Percentiles rank a stretch among this genome's conserved stretches.
Conservation (phyloP, 2,888 invertebrate species). For the Cotesia congregata region DNA sequence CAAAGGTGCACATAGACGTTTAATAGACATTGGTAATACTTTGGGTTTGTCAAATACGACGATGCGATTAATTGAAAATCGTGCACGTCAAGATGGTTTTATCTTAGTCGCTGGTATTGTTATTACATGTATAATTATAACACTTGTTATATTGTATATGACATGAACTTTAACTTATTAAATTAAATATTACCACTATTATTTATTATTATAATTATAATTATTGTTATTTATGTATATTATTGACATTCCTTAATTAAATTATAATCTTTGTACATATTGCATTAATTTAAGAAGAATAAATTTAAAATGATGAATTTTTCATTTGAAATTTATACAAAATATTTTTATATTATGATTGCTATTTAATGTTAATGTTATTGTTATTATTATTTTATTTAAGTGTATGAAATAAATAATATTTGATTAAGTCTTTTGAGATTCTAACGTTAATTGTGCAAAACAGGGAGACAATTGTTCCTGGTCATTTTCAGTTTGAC, state of each 20-base stretch:
- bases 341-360: constrained; percentile 2
- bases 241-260: constrained; percentile 39
- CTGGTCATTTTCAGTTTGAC: constrained; percentile 52
- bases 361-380: not conserved
- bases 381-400: not conserved
- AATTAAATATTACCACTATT: not conserved
- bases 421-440: constrained; percentile 58
- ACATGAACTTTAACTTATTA: constrained; percentile 61
- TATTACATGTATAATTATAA: constrained; percentile 84
- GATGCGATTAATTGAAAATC: constrained; percentile 91
- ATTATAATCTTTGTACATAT: constrained; percentile 45
- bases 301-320: constrained; percentile 15
- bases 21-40: constrained; percentile 92
- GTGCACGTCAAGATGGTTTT: constrained; percentile 90
- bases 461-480: constrained; percentile 57
- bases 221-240: constrained; percentile 18
- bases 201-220: constrained; percentile 36
- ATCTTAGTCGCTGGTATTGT: constrained; percentile 90
- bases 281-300: constrained; percentile 35
- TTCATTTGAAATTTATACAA: constrained; percentile 3
- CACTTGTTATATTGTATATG: constrained; percentile 81
- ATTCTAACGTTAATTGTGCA: constrained; percentile 59
- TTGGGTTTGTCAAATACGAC: constrained; percentile 95
- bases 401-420: constrained; percentile 38
- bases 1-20: constrained; percentile 87